Evolutionary conservation across 2,888 invertebrate genomes (phyloP).

Genomic region (Aproaerema taeniolella): DNA sequence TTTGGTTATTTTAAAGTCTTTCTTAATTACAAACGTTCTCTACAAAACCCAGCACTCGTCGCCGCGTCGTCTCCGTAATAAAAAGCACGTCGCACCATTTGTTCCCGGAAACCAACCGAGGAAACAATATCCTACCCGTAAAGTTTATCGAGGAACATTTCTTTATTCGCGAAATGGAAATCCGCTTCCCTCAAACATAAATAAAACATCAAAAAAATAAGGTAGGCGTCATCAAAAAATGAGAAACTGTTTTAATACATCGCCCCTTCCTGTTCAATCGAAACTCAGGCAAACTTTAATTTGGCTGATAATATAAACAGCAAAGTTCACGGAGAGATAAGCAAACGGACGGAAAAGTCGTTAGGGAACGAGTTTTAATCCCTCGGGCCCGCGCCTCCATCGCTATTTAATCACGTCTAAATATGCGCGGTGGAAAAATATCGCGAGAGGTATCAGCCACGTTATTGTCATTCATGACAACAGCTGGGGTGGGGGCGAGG

Average conservation of each 20-base stretch:
- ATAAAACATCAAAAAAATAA: not conserved
- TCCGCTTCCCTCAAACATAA: not conserved
- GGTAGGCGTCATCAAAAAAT: no score
- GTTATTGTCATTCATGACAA: slow-evolving; percentile 74
- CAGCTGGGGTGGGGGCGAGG: slow-evolving; percentile 20
- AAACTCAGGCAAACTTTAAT: slow-evolving; percentile 67
- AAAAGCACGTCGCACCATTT: slow-evolving; percentile 13
- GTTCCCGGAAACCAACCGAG: slow-evolving; percentile 12
- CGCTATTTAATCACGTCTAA: slow-evolving; percentile 71
- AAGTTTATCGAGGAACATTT: slow-evolving; percentile 1
- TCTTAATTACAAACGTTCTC: no score
- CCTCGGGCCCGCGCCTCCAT: slow-evolving; percentile 45
- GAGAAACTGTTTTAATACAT: slow-evolving; percentile 8
- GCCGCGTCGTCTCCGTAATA: slow-evolving; percentile 10
- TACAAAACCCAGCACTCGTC: no score
- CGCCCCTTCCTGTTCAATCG: slow-evolving; percentile 38
- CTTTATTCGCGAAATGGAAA: not conserved
- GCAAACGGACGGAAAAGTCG: slow-evolving; percentile 57
- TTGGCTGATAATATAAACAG: slow-evolving; percentile 64
- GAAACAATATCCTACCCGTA: slow-evolving; percentile 13
- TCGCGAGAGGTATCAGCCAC: slow-evolving; percentile 56
- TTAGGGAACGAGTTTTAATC: slow-evolving; percentile 61
- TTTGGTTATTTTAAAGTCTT: no score
- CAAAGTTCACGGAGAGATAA: slow-evolving; percentile 60
- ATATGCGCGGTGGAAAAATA: slow-evolving; percentile 63